These are phyloP conservation scores for Spilogale gracilis DNA, from an alignment of 2,113 vertebrate genomes.

Conservation along the genomic window DNA sequence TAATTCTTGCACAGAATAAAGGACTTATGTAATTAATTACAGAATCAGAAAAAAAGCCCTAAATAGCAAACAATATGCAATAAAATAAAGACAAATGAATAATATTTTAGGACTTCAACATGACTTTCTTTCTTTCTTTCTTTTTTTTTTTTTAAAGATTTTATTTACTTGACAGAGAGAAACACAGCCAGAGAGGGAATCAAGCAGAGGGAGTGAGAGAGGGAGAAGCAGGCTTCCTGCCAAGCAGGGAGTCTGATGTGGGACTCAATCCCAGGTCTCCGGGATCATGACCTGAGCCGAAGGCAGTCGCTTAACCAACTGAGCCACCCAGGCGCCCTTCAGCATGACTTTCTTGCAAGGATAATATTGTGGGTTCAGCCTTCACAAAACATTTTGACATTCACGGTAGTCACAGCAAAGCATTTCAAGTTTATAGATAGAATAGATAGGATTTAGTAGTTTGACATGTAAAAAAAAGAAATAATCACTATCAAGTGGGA, in stretches of 20 bases:
- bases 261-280: too few species aligned
- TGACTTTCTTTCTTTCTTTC: background rate
- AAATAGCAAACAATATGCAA: background rate
- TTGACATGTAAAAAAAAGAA: slow-evolving; percentile 8
- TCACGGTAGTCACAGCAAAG: background rate
- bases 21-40: background rate
- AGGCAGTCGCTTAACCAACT: too few species aligned
- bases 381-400: background rate
- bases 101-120: background rate
- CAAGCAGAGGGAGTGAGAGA: too few species aligned
- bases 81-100: background rate
- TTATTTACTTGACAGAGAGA: too few species aligned
- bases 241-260: too few species aligned
- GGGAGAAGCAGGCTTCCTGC: too few species aligned
- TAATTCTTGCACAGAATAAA: background rate
- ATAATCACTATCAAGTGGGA: background rate
- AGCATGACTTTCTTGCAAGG: background rate
- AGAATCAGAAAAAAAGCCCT: background rate
- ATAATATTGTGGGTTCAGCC: background rate
- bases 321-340: too few species aligned
- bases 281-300: too few species aligned
- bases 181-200: too few species aligned
- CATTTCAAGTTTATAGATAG: background rate
- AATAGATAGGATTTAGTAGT: background rate
- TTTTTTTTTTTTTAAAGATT: too few species aligned